These are phyloP conservation scores for Gopherus flavomarginatus DNA, from an alignment of 2,113 vertebrate genomes.

Conservation along the genomic window DNA sequence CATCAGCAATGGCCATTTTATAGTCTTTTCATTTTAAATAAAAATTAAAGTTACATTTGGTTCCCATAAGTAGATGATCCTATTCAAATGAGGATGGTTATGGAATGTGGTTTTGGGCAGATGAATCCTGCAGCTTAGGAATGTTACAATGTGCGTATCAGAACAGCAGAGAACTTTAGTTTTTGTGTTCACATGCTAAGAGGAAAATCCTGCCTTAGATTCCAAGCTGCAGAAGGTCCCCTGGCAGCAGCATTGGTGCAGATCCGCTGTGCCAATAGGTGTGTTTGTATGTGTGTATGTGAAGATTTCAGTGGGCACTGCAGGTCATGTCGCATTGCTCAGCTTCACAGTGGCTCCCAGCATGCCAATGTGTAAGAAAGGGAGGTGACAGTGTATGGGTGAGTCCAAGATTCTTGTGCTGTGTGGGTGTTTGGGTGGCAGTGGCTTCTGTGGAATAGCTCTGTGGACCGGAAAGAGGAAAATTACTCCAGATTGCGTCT, in stretches of 20 bases:
- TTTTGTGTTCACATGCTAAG: background rate
- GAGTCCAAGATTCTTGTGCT: background rate
- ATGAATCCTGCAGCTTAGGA: background rate
- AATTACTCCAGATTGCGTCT: background rate
- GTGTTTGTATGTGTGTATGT: background rate
- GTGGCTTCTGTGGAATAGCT: background rate
- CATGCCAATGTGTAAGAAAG: background rate
- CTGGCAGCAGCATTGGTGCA: background rate
- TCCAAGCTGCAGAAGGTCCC: background rate
- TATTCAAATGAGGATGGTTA: too few species aligned
- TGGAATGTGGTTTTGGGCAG: background rate
- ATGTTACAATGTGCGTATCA: background rate
- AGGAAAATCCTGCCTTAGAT: background rate
- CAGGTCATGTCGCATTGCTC: background rate
- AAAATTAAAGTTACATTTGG: background rate
- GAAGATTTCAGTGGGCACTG: background rate
- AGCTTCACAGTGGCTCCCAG: background rate
- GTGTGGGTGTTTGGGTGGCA: background rate
- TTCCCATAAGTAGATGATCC: background rate
- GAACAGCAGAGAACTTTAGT: background rate
- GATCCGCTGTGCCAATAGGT: background rate
- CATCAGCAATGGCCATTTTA: too few species aligned
- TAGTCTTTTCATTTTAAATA: too few species aligned
- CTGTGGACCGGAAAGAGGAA: background rate
- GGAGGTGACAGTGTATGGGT: background rate